phyloP scores from a whole-genome alignment of 1,140 invertebrate genomes.

The Marisa cornuarietis region DNA sequence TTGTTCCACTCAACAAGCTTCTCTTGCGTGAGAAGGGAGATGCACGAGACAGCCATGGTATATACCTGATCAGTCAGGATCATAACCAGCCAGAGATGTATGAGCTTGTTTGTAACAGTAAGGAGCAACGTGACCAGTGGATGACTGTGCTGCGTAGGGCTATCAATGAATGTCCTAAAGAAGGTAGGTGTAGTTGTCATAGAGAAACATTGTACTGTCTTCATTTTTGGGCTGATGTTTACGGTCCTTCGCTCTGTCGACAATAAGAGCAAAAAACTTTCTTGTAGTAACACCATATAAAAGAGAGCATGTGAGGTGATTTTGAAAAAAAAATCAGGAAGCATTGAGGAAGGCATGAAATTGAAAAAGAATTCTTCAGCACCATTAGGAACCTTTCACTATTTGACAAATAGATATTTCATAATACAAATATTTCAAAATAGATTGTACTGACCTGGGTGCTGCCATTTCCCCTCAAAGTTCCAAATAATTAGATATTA shows the following conservation, averaged over 20 bases:
- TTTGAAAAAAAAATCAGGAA: background rate
- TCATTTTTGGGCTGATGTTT: background rate
- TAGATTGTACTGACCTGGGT: too few relatives aligned
- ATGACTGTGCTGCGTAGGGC: constrained; percentile 82
- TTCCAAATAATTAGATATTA: too few relatives aligned
- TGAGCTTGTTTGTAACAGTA: constrained; percentile 88
- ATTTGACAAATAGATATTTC: too few relatives aligned
- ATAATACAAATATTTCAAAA: too few relatives aligned
- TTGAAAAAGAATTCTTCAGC: too few relatives aligned
- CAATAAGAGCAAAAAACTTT: background rate
- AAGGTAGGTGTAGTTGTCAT: constrained; percentile 63
- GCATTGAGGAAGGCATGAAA: too few relatives aligned
- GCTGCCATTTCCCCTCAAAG: too few relatives aligned
- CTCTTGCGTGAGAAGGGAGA: constrained; percentile 92
- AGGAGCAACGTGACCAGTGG: constrained; percentile 89
- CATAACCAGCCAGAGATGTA: constrained; percentile 91
- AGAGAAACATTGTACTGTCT: background rate
- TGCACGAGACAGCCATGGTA: constrained; percentile 81
- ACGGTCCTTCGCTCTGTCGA: background rate
- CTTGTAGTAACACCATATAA: background rate
- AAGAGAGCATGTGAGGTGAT: background rate
- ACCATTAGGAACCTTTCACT: too few relatives aligned
- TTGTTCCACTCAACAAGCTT: constrained; percentile 89
- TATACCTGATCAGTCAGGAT: constrained; percentile 80
- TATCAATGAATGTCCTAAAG: constrained; percentile 68